Evolutionary conservation across 2,797 vertebrate genomes (phyloP).

Genomic region (Denticeps clupeoides): DNA sequence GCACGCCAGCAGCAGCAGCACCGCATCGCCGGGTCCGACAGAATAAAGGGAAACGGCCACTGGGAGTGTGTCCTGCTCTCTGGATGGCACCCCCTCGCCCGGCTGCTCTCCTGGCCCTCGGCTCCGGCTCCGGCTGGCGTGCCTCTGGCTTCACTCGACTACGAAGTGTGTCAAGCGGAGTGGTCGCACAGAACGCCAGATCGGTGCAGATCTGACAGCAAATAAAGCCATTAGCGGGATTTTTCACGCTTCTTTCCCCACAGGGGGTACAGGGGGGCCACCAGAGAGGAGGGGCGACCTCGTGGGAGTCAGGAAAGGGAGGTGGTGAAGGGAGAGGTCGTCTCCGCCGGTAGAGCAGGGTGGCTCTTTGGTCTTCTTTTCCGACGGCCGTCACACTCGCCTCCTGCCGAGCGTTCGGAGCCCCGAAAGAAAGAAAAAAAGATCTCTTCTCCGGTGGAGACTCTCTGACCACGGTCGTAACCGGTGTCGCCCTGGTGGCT

Average conservation of each 20-base stretch:
- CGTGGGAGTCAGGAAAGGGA: conserved; percentile 42
- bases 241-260: conserved; percentile 68
- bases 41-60: conserved; percentile 21
- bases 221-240: conserved; percentile 73
- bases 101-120: too few relatives aligned
- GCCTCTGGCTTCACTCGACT: conserved; percentile 60
- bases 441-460: too few relatives aligned
- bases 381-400: too few relatives aligned
- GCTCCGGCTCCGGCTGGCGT: conserved; percentile 30
- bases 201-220: conserved; percentile 65
- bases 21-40: conserved; percentile 49
- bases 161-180: conserved; percentile 66
- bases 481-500: too few relatives aligned
- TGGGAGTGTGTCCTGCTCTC: conserved; percentile 27
- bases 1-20: conserved; percentile 64
- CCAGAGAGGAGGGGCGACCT: conserved; percentile 37
- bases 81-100: too few relatives aligned
- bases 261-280: conserved; percentile 46
- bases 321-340: conserved; percentile 38
- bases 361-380: conserved; percentile 22
- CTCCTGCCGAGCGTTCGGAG: too few relatives aligned
- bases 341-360: conserved; percentile 20
- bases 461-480: too few relatives aligned
- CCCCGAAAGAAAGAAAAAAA: too few relatives aligned
- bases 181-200: conserved; percentile 64